Evolutionary conservation across 2,888 invertebrate species (phyloP).

Genomic region (Malacosoma neustria): DNA sequence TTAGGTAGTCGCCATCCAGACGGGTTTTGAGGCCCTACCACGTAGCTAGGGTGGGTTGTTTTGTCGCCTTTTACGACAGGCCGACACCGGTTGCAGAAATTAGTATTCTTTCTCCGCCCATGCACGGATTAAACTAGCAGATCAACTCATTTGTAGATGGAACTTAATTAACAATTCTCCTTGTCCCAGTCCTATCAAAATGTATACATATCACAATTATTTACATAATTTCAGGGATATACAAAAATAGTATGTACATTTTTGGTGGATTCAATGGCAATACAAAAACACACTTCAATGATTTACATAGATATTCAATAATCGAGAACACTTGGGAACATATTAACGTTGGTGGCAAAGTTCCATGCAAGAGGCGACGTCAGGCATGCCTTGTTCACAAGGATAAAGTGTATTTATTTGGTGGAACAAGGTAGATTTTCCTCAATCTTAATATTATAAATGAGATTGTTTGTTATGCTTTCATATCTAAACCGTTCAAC

Average conservation of each 20-base stretch:
- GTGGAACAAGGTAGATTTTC: conserved; percentile 85
- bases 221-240: conserved; percentile 78
- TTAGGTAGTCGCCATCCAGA: too few species aligned
- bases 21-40: too few species aligned
- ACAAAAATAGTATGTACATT: conserved; percentile 85
- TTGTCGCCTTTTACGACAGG: too few species aligned
- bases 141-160: too few species aligned
- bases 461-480: not conserved
- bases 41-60: too few species aligned
- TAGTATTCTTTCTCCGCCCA: too few species aligned
- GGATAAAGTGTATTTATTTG: conserved; percentile 87
- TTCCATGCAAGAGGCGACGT: conserved; percentile 79
- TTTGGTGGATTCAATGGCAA: conserved; percentile 94
- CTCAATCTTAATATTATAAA: conserved; percentile 1
- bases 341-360: conserved; percentile 72
- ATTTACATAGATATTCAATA: conserved; percentile 84
- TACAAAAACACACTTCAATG: conserved; percentile 85
- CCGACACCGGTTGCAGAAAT: too few species aligned
- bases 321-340: conserved; percentile 76
- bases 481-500: too few species aligned
- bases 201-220: too few species aligned
- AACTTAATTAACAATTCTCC: too few species aligned
- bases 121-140: too few species aligned
- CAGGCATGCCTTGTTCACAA: conserved; percentile 88
- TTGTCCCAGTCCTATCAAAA: too few species aligned